Conservation (phyloP, 2,797 vertebrate genomes). For the Syngnathus rostellatus region DNA sequence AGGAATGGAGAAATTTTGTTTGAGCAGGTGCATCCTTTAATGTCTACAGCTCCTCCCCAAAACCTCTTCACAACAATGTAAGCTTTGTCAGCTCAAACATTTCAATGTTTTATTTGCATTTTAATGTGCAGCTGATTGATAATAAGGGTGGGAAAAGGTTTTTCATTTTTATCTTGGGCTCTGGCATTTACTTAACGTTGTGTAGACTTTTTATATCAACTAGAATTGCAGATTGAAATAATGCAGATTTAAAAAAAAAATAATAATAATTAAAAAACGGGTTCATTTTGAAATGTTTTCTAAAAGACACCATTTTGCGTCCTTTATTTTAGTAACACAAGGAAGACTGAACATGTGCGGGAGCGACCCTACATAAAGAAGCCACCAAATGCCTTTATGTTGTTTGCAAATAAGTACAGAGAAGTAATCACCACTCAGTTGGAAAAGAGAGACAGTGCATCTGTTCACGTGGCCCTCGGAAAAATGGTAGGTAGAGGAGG, state of each 20-base stretch:
- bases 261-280: too few species aligned
- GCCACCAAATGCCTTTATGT: conserved; percentile 6
- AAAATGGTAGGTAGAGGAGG: neutral
- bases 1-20: conserved; percentile 11
- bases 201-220: too few species aligned
- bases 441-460: conserved; percentile 8
- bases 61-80: conserved; percentile 9
- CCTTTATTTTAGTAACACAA: conserved; percentile 1
- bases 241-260: neutral
- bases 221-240: neutral
- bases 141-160: too few species aligned
- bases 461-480: conserved; percentile 8
- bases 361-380: conserved; percentile 8
- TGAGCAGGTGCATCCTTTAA: conserved; percentile 8
- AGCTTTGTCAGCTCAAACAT: neutral
- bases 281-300: too few species aligned
- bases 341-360: conserved; percentile 4
- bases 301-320: neutral
- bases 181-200: too few species aligned
- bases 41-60: conserved; percentile 6
- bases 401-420: conserved; percentile 10
- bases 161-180: too few species aligned
- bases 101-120: too few species aligned
- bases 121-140: too few species aligned
- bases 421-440: conserved; percentile 6